Conservation (phyloP, 2,797 vertebrate species). For the Cryptoblepharus egeriae region DNA sequence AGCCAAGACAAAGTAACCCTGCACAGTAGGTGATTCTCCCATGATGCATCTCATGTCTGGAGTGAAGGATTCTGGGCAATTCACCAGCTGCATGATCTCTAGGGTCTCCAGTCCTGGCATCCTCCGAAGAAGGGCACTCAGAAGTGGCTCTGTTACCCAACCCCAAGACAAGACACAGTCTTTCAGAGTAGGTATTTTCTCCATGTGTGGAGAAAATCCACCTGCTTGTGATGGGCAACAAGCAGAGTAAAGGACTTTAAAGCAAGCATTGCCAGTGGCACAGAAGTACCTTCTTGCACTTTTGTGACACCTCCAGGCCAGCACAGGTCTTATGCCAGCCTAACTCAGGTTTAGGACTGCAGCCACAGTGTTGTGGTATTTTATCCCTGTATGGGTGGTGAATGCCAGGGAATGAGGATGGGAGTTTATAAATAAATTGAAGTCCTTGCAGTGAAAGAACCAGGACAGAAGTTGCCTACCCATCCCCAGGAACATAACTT, state of each 20-base stretch:
- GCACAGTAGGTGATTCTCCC: conserved; percentile 88
- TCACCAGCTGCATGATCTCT: conserved; percentile 94
- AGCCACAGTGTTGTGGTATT: too few relatives aligned
- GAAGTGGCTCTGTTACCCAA: conserved; percentile 85
- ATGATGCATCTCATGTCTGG: conserved; percentile 97
- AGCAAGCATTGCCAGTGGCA: too few relatives aligned
- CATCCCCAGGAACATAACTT: not conserved
- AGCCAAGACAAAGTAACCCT: conserved; percentile 90
- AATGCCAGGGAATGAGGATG: not conserved
- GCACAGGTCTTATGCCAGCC: too few relatives aligned
- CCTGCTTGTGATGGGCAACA: too few relatives aligned
- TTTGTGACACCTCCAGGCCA: too few relatives aligned
- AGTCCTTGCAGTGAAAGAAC: too few relatives aligned
- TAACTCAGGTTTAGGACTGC: too few relatives aligned
- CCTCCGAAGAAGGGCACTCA: conserved; percentile 88
- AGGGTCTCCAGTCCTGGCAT: conserved; percentile 89
- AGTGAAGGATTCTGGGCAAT: conserved; percentile 96
- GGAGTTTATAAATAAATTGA: not conserved
- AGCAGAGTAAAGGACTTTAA: not conserved
- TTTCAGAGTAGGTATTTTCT: not conserved
- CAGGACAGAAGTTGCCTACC: not conserved
- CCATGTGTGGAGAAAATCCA: not conserved
- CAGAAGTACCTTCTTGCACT: too few relatives aligned
- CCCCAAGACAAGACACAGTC: not conserved
- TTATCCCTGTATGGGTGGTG: not conserved